Percentiles rank a stretch among this genome's conserved stretches.
These are phyloP conservation scores for Amiota minor DNA, from an alignment of 2,888 invertebrate species.

Conservation along the genomic window DNA sequence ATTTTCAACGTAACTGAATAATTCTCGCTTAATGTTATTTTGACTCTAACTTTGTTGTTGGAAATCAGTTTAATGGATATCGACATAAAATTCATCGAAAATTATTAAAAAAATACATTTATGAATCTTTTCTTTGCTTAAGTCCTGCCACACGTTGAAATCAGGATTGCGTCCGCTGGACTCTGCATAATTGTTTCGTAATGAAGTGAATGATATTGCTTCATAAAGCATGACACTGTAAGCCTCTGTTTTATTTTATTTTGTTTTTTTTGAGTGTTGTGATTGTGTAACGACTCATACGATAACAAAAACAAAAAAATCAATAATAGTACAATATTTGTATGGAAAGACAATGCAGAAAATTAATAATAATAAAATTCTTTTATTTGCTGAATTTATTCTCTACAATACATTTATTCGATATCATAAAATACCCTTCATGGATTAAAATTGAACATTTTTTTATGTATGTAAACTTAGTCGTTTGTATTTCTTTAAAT, in stretches of 20 bases:
- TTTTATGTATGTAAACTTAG: no score
- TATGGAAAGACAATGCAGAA: background rate
- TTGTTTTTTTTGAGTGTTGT: background rate
- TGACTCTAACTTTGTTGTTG: background rate
- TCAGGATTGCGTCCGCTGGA: conserved; percentile 65
- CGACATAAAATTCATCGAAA: conserved; percentile 12
- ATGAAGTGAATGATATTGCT: conserved; percentile 63
- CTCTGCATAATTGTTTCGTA: conserved; percentile 65
- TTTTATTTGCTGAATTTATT: conserved; percentile 2
- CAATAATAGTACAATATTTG: background rate
- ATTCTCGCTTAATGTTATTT: background rate
- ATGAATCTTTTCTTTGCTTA: conserved; percentile 5
- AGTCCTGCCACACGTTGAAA: conserved; percentile 3
- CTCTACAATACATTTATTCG: no score
- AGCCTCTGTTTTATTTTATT: background rate
- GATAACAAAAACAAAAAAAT: conserved; percentile 9
- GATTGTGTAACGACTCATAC: background rate
- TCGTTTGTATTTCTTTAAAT: no score
- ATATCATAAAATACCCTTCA: no score
- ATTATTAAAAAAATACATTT: conserved; percentile 8
- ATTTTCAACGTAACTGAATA: no score
- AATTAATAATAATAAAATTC: conserved; percentile 22
- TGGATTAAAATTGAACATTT: no score
- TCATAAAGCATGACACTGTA: background rate
- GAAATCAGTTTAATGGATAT: background rate